Evolutionary conservation across 2,888 invertebrate species (phyloP), one percentile per base, ranked within the genome.

Genomic region (Molanna angustata): DNA sequence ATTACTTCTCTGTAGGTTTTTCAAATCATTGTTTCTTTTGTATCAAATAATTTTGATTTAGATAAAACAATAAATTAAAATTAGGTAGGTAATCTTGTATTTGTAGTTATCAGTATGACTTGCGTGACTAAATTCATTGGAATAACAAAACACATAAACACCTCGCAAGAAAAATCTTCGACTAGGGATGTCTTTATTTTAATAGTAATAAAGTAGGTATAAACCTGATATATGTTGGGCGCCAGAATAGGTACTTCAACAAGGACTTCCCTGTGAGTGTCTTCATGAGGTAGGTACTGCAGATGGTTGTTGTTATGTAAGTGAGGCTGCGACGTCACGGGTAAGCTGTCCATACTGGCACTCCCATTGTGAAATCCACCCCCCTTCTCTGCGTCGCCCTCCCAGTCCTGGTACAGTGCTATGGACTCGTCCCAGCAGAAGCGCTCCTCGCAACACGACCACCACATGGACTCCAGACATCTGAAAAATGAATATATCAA

Each of bases 351-450:
- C 20, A 72, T 51, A 46, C 72, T 73, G 2, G 70, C 74, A 0
- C 71, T 75, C 61, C 68, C 68, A 59, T 74, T 76, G n/a, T 67
- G 62, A 65, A 70, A 68, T 1, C 44, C 54, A 22, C 44, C 42
- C 13, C 48, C 39, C 3, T 35, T 43, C 18, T 49, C 18, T 33
- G 54, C 49, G 6, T 47, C 33, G 16, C 22, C 27, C 27, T 41
- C 18, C 14, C 49, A 49, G n/a, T 69, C 70, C 71, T 78, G 78
- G 66, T 80, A 82, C 1, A 77, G 64, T 1, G 81, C 86, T 58
- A 86, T 86, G 64, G 80, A 81, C 69, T 85, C 82, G 68, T 86
- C 86, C 67, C 83, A 86, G 65, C 86, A 86, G 67, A 83, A 86
- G 61, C 78, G 78, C 69, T 86, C 85, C 65, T 86, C 86, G 63